Conservation (phyloP, 1,140 invertebrate genomes). For the Cotesia glomerata region DNA sequence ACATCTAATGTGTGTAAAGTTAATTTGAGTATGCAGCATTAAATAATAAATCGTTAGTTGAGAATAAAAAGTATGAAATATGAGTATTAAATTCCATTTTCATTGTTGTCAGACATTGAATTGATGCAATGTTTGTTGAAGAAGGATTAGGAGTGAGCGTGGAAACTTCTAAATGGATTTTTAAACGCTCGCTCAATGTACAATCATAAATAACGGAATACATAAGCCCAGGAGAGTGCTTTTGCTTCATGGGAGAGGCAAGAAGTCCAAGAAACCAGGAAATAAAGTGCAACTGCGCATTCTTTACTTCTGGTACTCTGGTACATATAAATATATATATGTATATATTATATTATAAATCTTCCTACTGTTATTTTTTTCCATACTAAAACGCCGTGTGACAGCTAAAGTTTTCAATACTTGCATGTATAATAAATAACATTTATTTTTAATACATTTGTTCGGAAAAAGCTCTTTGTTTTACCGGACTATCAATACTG, state of each 20-base stretch:
- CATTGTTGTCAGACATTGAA: slow-evolving; percentile 18
- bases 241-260: not conserved
- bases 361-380: slow-evolving; percentile 9
- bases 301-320: not conserved
- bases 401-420: not conserved
- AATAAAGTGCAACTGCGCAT: slow-evolving; percentile 20
- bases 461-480: too few relatives aligned
- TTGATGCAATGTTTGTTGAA: slow-evolving; percentile 17
- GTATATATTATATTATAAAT: slow-evolving; percentile 14
- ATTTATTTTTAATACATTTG: not conserved
- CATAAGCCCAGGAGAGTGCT: not conserved
- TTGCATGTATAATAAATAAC: not conserved
- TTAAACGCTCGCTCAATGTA: slow-evolving; percentile 18
- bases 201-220: slow-evolving; percentile 24
- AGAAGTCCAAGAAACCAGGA: slow-evolving; percentile 17
- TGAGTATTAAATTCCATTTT: slow-evolving; percentile 8
- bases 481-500: too few relatives aligned
- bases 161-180: slow-evolving; percentile 16
- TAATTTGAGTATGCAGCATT: not conserved
- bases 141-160: slow-evolving; percentile 2
- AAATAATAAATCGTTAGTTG: not conserved
- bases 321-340: slow-evolving; percentile 8
- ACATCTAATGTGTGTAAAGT: too few relatives aligned
- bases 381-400: not conserved
- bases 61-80: not conserved